These are phyloP conservation scores for Gymnoscopelus braueri DNA, from an alignment of 2,797 vertebrate species.

Conservation along the genomic window DNA sequence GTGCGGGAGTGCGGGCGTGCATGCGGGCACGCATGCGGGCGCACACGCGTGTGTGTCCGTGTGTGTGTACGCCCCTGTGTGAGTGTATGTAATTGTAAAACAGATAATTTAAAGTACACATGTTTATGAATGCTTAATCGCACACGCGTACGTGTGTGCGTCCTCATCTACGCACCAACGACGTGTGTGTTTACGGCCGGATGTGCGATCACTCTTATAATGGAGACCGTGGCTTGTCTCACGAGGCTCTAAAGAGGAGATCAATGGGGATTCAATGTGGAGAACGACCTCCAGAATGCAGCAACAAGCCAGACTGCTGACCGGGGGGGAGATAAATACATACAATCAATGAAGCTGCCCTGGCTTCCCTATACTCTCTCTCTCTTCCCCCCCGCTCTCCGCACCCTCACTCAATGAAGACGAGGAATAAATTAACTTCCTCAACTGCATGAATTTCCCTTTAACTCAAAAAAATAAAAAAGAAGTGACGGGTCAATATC, in stretches of 20 bases:
- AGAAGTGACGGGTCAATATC: constrained; percentile 39
- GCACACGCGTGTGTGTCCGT: constrained; percentile 25
- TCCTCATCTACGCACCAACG: constrained; percentile 54
- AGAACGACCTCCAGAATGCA: constrained; percentile 76
- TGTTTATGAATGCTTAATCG: neutral
- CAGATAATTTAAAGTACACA: neutral
- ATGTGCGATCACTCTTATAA: constrained; percentile 66
- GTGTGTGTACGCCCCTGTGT: constrained; percentile 17
- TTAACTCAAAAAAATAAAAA: constrained; percentile 39
- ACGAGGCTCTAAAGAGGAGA: constrained; percentile 70
- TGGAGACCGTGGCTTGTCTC: constrained; percentile 62
- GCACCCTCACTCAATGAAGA: constrained; percentile 65
- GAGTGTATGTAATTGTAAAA: neutral
- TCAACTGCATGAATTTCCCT: constrained; percentile 70
- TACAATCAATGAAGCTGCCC: constrained; percentile 67
- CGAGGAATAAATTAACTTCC: constrained; percentile 74
- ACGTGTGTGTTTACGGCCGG: constrained; percentile 51
- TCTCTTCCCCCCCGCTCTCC: constrained; percentile 14
- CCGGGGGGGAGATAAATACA: constrained; percentile 75
- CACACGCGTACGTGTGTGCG: neutral
- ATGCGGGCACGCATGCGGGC: constrained; percentile 45
- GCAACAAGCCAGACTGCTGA: constrained; percentile 69
- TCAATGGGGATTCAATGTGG: constrained; percentile 79
- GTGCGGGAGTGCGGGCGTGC: neutral
- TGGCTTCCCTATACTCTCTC: constrained; percentile 41